Evolutionary conservation across 1,140 invertebrate species (phyloP), one percentile per base, ranked within the genome.

Genomic region (Trichonephila inaurata): DNA sequence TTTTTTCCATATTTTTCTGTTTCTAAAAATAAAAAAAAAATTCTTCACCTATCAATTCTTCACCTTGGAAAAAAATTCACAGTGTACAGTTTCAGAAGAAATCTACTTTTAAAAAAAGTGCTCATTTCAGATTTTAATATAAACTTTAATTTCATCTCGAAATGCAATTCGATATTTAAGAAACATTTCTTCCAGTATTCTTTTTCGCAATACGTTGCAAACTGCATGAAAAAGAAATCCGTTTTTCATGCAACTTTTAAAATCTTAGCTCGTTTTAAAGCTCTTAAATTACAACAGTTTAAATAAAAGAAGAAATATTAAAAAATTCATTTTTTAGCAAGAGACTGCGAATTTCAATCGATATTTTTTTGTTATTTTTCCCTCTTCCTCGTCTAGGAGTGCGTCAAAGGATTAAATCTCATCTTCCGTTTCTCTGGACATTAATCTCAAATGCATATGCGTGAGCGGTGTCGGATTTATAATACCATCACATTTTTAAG

Each of bases 401-500:
- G 62, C 8, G 82, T 58, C 82, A 83, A 60, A 83, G 82, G 40
- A 83, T 83, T 83, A 83, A 83, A 83, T 60, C 82, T 60, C 28
- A 77, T 40, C 72, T 77, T 77, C 33, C 72, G 72, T 77, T 24
- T 83, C 58, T 58, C n/a, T 33, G 28, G 28, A 33, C 21, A 83
- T 58, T 83, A 83, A 83, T 83, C 82, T 60, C 44, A 18, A 58
- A 83, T 28, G 40, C 24, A 88, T 33, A 44, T 87, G 58, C 62
- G 18, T 19, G 24, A 64, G 86, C 33, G 86, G 86, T 44, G 44
- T 88, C 86, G 51, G 62, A 88, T 88, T 88, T 58, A 28, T 58
- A 88, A 83, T 58, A 83, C 60, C n/a, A 44, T 88, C 62, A 40
- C 60, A 88, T 88, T 88, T 88, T 88, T 85, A 58, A 88, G 33